phyloP scores from a whole-genome alignment of 2,797 vertebrate genomes.

The Gephyroberyx darwinii region DNA sequence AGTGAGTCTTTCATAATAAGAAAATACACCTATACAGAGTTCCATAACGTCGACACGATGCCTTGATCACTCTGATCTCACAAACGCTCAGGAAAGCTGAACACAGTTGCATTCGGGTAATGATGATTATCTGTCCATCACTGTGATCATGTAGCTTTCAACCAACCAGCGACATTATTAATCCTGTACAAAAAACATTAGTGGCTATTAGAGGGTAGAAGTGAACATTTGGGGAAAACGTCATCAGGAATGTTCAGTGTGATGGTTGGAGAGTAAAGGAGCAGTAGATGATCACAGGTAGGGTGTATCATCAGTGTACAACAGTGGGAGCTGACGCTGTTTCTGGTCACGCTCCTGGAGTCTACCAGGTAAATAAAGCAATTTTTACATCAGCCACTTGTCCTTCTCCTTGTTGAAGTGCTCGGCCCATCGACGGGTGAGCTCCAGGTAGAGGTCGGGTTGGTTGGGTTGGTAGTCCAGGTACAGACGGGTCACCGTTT shows the following conservation, averaged over 20 bases:
- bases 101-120: constrained; percentile 10
- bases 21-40: constrained; percentile 49
- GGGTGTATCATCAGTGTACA: not conserved
- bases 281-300: constrained; percentile 2
- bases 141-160: constrained; percentile 13
- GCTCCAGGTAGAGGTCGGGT: constrained; percentile 84
- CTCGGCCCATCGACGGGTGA: constrained; percentile 88
- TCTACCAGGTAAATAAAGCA: constrained; percentile 5
- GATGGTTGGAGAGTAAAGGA: constrained; percentile 9
- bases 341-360: not conserved
- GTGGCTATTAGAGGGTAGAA: constrained; percentile 9
- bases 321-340: not conserved
- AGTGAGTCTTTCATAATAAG: constrained; percentile 49
- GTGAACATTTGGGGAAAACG: constrained; percentile 13
- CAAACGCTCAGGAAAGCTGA: constrained; percentile 12
- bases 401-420: constrained; percentile 90
- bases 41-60: not conserved
- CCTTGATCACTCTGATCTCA: not conserved
- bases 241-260: constrained; percentile 13
- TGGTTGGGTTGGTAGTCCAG: constrained; percentile 87
- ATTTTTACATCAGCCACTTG: constrained; percentile 85
- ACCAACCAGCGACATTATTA: constrained; percentile 21
- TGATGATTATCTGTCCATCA: constrained; percentile 7
- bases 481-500: constrained; percentile 84
- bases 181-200: constrained; percentile 55